Conservation (phyloP, 2,113 vertebrate species). For the Clarias gariepinus region DNA sequence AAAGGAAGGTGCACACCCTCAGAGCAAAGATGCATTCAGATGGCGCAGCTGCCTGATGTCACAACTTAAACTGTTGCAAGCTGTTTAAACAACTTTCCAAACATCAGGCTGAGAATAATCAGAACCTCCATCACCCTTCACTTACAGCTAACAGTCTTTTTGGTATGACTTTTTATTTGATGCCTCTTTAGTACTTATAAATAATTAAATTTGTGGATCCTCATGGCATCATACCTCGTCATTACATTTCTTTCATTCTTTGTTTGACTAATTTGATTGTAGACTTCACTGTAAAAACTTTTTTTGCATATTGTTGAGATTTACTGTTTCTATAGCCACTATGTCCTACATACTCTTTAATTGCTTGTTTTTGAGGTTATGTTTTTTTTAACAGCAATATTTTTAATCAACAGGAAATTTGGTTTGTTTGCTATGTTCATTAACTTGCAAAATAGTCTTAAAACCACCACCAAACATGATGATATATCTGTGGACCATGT, state of each 20-base stretch:
- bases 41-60: constrained; percentile 30
- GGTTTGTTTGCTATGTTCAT: background rate
- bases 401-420: background rate
- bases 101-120: constrained; percentile 27
- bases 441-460: background rate
- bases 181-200: background rate
- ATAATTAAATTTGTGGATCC: background rate
- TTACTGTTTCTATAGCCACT: background rate
- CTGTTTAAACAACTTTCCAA: constrained; percentile 33
- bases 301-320: background rate
- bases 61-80: constrained; percentile 27
- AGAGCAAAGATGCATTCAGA: background rate
- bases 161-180: background rate
- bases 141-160: background rate
- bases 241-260: background rate
- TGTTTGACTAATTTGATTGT: background rate
- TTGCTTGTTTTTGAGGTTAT: background rate
- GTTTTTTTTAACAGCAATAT: background rate
- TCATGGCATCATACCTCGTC: background rate
- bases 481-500: background rate
- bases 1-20: background rate
- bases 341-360: background rate
- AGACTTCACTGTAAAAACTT: background rate
- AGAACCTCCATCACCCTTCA: background rate
- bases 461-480: background rate